Base-by-base conservation (phyloP, 2,113 vertebrate genomes). In the Rallus limicola region DNA sequence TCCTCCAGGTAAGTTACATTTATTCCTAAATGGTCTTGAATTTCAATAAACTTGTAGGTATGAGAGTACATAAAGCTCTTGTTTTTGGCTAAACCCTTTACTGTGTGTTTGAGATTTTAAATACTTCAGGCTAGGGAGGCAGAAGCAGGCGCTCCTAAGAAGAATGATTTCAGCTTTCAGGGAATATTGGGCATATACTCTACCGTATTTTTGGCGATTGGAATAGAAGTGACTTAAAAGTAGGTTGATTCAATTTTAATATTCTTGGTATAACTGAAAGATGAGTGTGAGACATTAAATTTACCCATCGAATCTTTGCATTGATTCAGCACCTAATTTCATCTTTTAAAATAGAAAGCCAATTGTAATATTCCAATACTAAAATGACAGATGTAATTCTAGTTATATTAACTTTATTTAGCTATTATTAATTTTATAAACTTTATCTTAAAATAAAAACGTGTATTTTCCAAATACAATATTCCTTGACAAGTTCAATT, bases 351-450 rank as follows among this genome's bases (percentile, higher is more conserved):
- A 81, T 80, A 50, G 62, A 92, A 12, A 87, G 83, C 93, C 85
- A 94, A 94, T 94, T 95, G 33, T 53, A 55, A 26, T 38, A 86
- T 75, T 77, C 38, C 80, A 81, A 46, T 83, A 94, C 68, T 92
- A 80, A 96, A 96, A 95, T 86, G 33, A 94, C 56, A 97, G 79
- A 63, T 90, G 64, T 94, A 86, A 68, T 92, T 88, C 92, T 94
- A 94, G 56, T 91, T 88, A 93, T 88, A 96, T 94, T 95, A 92
- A 95, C 82, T 95, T 95, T 93, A 93, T 96, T 94, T 65, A 85
- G 42, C 90, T 94, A 48, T 77, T 93, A 58, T 94, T 85, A 86
- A 53, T 90, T 82, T 83, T 78, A 74, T 88, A 80, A 52, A 68
- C 59, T 92, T 88, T 83, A 70, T 86, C 77, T 88, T 93, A 90